Evolutionary conservation across 1,140 invertebrate species (phyloP).

Genomic region (Tenebrio molitor): DNA sequence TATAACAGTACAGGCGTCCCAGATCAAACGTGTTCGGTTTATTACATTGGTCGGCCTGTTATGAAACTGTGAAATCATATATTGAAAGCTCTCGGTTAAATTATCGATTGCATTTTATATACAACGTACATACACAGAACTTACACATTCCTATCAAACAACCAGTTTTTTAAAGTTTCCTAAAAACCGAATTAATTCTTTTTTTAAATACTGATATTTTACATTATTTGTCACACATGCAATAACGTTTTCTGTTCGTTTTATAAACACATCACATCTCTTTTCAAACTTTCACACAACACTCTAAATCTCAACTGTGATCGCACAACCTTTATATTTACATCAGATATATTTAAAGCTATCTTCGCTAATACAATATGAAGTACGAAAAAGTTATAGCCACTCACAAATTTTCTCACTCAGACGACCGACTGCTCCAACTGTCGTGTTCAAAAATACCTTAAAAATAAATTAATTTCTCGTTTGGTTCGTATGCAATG

Average conservation of each 20-base stretch:
- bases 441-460: too few relatives aligned
- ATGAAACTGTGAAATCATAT: slow-evolving; percentile 53
- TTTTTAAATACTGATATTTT: slow-evolving; percentile 55
- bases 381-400: slow-evolving; percentile 18
- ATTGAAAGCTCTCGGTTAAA: slow-evolving; percentile 53
- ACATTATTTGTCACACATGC: slow-evolving; percentile 42
- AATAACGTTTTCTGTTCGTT: slow-evolving; percentile 14
- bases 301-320: slow-evolving; percentile 36
- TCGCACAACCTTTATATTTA: slow-evolving; percentile 43
- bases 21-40: slow-evolving; percentile 19
- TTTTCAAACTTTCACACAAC: slow-evolving; percentile 24
- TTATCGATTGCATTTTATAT: slow-evolving; percentile 50
- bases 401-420: background rate
- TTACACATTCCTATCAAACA: slow-evolving; percentile 52
- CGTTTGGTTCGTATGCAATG: too few relatives aligned
- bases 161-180: slow-evolving; percentile 40
- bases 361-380: slow-evolving; percentile 51
- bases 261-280: slow-evolving; percentile 21
- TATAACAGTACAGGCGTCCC: slow-evolving; percentile 49
- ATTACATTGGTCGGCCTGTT: slow-evolving; percentile 17
- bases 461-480: too few relatives aligned
- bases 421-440: too few relatives aligned
- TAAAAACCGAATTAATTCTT: slow-evolving; percentile 27
- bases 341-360: slow-evolving; percentile 54
- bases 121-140: slow-evolving; percentile 50